These are phyloP conservation scores for Lophius piscatorius DNA, from an alignment of 2,113 vertebrate genomes.

Conservation along the genomic window DNA sequence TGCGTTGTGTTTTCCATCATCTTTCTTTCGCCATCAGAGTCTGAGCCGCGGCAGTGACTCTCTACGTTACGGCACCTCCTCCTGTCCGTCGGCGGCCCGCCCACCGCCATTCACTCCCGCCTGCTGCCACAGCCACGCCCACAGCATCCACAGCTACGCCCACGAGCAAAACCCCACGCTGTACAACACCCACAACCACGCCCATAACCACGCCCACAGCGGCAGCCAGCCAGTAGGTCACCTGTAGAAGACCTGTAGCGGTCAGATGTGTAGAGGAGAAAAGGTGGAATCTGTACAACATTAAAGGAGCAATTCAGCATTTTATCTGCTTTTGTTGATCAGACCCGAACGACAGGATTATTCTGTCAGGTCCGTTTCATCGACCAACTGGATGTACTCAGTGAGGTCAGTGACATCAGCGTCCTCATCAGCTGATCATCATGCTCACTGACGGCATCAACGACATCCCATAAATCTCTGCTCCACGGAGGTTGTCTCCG, in stretches of 20 bases:
- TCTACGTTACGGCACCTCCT: conserved; percentile 61
- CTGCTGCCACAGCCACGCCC: conserved; percentile 67
- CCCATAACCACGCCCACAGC: conserved; percentile 60
- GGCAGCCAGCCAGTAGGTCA: conserved; percentile 72
- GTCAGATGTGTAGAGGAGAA: conserved; percentile 2
- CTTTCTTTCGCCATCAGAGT: conserved; percentile 63
- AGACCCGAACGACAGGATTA: neutral
- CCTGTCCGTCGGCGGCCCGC: conserved; percentile 51
- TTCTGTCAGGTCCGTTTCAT: neutral
- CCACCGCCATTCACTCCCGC: conserved; percentile 34
- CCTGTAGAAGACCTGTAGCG: conserved; percentile 5
- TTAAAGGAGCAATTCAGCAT: neutral
- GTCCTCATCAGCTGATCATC: too few species aligned
- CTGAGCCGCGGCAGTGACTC: conserved; percentile 51
- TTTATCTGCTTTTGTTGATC: neutral
- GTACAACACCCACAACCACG: conserved; percentile 59
- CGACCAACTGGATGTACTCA: neutral
- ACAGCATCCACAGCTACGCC: conserved; percentile 43
- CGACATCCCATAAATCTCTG: too few species aligned
- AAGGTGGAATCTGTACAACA: conserved; percentile 63
- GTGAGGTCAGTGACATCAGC: too few species aligned
- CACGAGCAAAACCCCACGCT: conserved; percentile 59
- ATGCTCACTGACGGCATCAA: too few species aligned
- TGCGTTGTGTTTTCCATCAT: conserved; percentile 45
- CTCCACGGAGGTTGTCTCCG: too few species aligned